Conservation (phyloP, 23 tunicate species). For the Halocynthia aurantium region DNA sequence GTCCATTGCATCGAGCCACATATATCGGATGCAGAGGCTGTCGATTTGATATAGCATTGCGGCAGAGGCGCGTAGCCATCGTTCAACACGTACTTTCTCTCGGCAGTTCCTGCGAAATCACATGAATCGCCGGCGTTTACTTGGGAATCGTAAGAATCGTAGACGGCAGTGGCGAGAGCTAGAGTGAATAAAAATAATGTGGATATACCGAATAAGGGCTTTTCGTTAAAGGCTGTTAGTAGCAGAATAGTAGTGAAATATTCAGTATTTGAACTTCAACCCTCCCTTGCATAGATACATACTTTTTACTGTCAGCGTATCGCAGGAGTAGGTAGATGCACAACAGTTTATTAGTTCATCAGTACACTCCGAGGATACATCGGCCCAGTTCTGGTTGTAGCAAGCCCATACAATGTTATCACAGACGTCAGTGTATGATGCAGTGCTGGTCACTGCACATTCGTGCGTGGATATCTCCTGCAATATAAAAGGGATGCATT, state of each 20-base stretch:
- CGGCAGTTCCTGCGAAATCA: constrained; percentile 86
- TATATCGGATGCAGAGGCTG: constrained; percentile 40
- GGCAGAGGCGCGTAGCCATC: constrained; percentile 37
- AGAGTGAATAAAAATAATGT: background rate
- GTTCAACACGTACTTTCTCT: constrained; percentile 37
- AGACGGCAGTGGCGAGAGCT: constrained; percentile 80
- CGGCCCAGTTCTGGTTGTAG: constrained; percentile 63
- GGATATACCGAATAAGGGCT: too few species aligned
- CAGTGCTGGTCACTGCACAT: constrained; percentile 45
- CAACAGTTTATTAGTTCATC: constrained; percentile 44
- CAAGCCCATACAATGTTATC: constrained; percentile 92
- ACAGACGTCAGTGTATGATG: constrained; percentile 55
- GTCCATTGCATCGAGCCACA: constrained; percentile 93
- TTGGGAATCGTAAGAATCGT: constrained; percentile 57
- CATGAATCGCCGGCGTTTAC: constrained; percentile 51
- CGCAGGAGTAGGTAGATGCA: constrained; percentile 21
- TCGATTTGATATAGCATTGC: constrained; percentile 51
- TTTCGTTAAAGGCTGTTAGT: too few species aligned
- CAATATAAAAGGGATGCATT: background rate
- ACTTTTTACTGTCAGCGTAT: constrained; percentile 1
- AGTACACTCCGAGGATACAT: constrained; percentile 80
- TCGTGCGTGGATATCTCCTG: constrained; percentile 62
- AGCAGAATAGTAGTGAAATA: too few species aligned
- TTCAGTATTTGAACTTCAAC: too few species aligned
- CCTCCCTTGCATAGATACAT: too few species aligned